phyloP scores from a whole-genome alignment of 2,113 vertebrate genomes.

The Thermophis baileyi region DNA sequence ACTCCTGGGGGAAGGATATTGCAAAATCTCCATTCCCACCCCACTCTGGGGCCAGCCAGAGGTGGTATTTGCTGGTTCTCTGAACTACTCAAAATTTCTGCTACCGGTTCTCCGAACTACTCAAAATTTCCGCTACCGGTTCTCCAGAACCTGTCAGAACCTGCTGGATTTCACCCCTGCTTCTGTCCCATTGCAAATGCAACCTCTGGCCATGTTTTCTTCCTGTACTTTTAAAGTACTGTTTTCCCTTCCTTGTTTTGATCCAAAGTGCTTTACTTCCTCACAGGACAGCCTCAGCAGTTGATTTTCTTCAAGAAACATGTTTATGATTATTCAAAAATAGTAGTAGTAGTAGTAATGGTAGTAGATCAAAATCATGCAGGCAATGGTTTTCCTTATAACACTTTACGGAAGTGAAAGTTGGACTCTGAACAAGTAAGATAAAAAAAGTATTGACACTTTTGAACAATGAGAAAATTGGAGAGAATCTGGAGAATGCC shows the following conservation, averaged over 20 bases:
- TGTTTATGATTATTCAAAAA: not conserved
- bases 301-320: not conserved
- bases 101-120: no score
- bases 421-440: not conserved
- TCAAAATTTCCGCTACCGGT: no score
- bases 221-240: not conserved
- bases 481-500: not conserved
- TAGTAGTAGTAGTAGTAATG: not conserved
- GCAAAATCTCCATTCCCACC: no score
- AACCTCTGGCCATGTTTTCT: not conserved
- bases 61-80: no score
- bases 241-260: not conserved
- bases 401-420: not conserved
- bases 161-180: no score
- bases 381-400: not conserved
- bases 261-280: not conserved
- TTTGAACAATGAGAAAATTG: not conserved
- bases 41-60: no score
- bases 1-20: no score
- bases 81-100: no score
- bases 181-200: not conserved
- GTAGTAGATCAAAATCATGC: not conserved
- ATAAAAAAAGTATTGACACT: not conserved
- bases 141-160: no score
- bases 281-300: not conserved